Conservation (phyloP, 2,888 invertebrate species). For the Muschampia staudingeri region DNA sequence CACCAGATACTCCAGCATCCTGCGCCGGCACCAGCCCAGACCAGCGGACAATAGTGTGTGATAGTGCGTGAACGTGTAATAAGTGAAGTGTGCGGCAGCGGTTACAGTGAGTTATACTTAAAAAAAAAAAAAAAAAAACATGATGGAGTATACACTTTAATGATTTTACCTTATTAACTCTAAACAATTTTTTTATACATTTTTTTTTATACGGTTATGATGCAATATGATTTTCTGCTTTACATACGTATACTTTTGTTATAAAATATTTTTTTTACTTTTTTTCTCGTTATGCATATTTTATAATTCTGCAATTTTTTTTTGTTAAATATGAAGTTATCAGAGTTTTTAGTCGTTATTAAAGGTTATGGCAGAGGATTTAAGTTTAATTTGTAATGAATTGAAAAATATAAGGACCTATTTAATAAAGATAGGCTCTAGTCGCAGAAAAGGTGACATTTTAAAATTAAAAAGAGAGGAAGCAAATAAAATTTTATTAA, state of each 20-base stretch:
- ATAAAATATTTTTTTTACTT: too few relatives aligned
- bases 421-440: conserved; percentile 5
- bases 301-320: not conserved
- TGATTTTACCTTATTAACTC: not conserved
- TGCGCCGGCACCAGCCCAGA: conserved; percentile 14
- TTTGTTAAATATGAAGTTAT: not conserved
- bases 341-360: not conserved
- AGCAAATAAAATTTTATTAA: conserved; percentile 11
- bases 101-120: not conserved
- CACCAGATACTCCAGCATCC: conserved; percentile 10
- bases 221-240: too few relatives aligned
- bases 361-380: conserved; percentile 20
- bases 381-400: not conserved
- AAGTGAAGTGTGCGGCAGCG: not conserved
- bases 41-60: not conserved
- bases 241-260: not conserved
- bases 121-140: too few relatives aligned
- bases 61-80: not conserved
- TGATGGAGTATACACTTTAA: too few relatives aligned
- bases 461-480: conserved; percentile 18
- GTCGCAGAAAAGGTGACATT: conserved; percentile 22
- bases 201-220: not conserved
- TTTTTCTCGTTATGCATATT: not conserved
- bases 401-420: conserved; percentile 4
- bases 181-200: not conserved